These are phyloP conservation scores for Drosophila mimica DNA, from an alignment of 2,888 invertebrate genomes.

Conservation along the genomic window DNA sequence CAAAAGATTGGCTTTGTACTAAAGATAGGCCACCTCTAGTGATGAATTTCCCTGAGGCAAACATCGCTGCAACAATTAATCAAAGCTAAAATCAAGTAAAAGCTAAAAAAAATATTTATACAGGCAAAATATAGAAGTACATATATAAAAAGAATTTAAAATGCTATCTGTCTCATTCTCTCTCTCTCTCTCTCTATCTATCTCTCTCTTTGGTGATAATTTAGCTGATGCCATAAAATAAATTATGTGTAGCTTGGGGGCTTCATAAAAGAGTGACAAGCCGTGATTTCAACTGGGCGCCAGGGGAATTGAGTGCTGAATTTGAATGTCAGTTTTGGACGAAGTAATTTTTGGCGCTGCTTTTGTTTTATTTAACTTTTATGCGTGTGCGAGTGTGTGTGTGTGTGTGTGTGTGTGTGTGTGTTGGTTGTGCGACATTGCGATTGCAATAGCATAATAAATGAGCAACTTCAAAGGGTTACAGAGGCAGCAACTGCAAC, in stretches of 20 bases:
- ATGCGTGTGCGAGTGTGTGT: neutral
- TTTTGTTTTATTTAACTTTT: slow-evolving; percentile 12
- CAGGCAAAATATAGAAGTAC: slow-evolving; percentile 9
- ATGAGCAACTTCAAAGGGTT: slow-evolving; percentile 63
- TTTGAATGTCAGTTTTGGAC: slow-evolving; percentile 48
- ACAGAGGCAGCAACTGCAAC: slow-evolving; percentile 30
- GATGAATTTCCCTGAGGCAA: slow-evolving; percentile 23
- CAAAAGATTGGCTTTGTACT: neutral
- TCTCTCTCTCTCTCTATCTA: slow-evolving; percentile 8
- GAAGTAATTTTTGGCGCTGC: slow-evolving; percentile 26
- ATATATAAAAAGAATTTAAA: slow-evolving; percentile 56
- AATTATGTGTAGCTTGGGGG: slow-evolving; percentile 51
- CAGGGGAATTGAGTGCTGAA: slow-evolving; percentile 22
- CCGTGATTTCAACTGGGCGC: slow-evolving; percentile 25
- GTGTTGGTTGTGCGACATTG: slow-evolving; percentile 27
- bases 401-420: slow-evolving; percentile 10
- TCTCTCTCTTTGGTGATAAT: slow-evolving; percentile 59
- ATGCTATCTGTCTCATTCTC: slow-evolving; percentile 44
- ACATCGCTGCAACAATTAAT: slow-evolving; percentile 38
- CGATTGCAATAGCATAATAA: slow-evolving; percentile 74
- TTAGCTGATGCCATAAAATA: slow-evolving; percentile 60
- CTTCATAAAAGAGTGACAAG: slow-evolving; percentile 35
- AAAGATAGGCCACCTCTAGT: slow-evolving; percentile 25
- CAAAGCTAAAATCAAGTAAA: slow-evolving; percentile 11
- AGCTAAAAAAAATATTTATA: neutral